These are phyloP conservation scores for Meda fulgida DNA, from an alignment of 2,797 vertebrate species.

Conservation along the genomic window DNA sequence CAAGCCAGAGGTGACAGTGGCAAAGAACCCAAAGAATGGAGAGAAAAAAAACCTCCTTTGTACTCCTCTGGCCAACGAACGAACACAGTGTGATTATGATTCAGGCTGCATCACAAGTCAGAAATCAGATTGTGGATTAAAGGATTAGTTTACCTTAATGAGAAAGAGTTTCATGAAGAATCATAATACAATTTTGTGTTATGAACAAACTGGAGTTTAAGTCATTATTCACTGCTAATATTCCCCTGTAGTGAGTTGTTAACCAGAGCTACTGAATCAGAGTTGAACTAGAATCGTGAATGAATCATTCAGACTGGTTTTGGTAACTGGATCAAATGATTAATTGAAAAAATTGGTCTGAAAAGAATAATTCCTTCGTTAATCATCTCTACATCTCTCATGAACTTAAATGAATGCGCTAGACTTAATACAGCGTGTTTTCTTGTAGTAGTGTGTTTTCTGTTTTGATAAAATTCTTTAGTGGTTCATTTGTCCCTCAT, in stretches of 20 bases:
- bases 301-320: too few species aligned
- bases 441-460: constrained; percentile 4
- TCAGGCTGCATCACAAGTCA: neutral
- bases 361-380: neutral
- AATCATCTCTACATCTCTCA: neutral
- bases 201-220: neutral
- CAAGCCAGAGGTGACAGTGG: neutral
- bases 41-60: neutral
- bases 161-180: neutral
- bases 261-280: neutral
- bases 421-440: neutral
- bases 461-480: constrained; percentile 18
- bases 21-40: neutral
- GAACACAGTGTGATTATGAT: neutral
- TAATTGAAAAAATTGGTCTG: neutral
- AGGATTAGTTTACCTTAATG: neutral
- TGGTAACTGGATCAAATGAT: neutral
- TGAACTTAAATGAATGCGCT: neutral
- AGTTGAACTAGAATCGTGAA: neutral
- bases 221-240: neutral
- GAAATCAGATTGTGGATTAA: neutral
- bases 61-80: neutral
- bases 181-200: neutral
- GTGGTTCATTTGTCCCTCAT: constrained; percentile 1
- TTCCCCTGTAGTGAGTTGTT: neutral